A percentile compares a stretch with the other conserved stretches of the same genome.
Conservation (phyloP, 2,797 vertebrate genomes). For the Fratercula arctica region DNA sequence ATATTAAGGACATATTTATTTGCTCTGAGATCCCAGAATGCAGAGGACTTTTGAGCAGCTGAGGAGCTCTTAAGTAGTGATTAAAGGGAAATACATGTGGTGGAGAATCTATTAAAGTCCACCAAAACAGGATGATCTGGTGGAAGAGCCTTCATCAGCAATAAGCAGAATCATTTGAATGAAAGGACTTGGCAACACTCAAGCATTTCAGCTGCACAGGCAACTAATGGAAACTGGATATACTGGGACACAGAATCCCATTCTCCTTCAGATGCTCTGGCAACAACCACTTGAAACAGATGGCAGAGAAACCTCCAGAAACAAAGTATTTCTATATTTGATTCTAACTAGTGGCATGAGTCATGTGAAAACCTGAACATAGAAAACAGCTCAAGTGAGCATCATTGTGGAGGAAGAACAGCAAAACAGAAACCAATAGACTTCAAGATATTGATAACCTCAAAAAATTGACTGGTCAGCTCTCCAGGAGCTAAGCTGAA, state of each 20-base stretch:
- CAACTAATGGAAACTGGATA: background rate
- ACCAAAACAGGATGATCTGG: background rate
- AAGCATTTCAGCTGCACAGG: background rate
- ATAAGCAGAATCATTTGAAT: background rate
- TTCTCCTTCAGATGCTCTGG: background rate
- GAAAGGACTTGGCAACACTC: background rate
- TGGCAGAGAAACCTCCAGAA: background rate
- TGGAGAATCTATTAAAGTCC: background rate
- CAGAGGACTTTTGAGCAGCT: background rate
- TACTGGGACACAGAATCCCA: fast-evolving
- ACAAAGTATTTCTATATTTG: background rate
- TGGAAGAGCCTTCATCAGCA: background rate
- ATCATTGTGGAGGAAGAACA: background rate
- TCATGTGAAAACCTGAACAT: background rate
- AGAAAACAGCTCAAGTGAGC: background rate
- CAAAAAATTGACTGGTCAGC: background rate
- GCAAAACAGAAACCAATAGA: background rate
- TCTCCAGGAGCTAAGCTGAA: background rate
- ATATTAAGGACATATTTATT: background rate
- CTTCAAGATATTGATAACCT: background rate
- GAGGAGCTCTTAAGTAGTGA: background rate
- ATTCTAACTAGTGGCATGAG: background rate
- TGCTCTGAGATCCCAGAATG: background rate
- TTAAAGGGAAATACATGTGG: background rate
- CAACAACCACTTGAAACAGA: background rate